Evolutionary conservation across 2,888 invertebrate species (phyloP), one percentile per base, ranked within the genome.

Genomic region (Amphipyra berbera): DNA sequence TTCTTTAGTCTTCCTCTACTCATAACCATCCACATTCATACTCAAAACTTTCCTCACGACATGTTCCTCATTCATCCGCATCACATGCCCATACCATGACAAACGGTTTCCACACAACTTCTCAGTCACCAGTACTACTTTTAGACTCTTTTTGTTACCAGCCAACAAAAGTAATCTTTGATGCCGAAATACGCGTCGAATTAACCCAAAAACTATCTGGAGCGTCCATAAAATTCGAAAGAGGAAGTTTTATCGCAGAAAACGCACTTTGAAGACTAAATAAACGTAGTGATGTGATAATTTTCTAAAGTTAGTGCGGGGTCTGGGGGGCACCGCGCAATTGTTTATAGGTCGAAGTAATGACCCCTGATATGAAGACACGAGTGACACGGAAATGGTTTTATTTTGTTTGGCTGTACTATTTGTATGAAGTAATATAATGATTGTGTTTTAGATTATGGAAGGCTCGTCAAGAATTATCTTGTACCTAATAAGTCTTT

Each of bases 301-400:
- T 21, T 41, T n/a, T 59, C 47, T 33, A 33, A 27, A 1, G 6
- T 9, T 73, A 73, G 74, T 79, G 79, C 72, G 64, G 69, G 40
- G 30, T 40, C 3, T 21, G 21, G 41, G n/a, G n/a, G n/a, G n/a
- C n/a, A n/a, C 44, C 64, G 60, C 81, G 10, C 82, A 21, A 84
- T 82, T 76, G 78, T 77, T 83, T 82, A 83, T 81, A 72, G 78
- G 71, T 70, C 72, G 67, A 72, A 73, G 3, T 68, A 77, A 79
- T 67, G 82, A 77, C 79, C 77, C 73, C 69, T 46, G 42, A 54
- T 47, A 21, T 21, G 21, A 21, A 45, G 33, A 44, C 41, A 21
- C 35, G 15, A 42, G 35, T 13, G 3, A 58, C 46, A 66, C 21
- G 42, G 21, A 21, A 21, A 21, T 21, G 21, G 21, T 21, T 48